A percentile compares a stretch with the other conserved stretches of the same genome.
phyloP scores from a whole-genome alignment of 2,113 vertebrate species.

The Otocyon megalotis region DNA sequence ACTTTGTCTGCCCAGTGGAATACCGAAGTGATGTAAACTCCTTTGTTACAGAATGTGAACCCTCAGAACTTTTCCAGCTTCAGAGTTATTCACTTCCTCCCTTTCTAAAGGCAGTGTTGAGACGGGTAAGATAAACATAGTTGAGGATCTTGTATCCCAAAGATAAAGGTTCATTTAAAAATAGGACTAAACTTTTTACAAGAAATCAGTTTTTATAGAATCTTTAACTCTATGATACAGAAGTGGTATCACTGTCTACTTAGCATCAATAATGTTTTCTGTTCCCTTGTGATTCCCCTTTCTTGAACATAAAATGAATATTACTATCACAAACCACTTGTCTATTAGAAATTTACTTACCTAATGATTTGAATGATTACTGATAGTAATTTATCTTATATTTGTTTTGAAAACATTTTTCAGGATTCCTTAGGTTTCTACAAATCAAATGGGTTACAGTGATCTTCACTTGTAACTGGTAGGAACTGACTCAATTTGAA shows the following conservation, averaged over 20 bases:
- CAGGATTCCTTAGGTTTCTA: slow-evolving; percentile 30
- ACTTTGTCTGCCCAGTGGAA: slow-evolving; percentile 97
- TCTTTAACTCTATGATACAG: background rate
- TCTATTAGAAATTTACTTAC: background rate
- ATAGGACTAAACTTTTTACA: background rate
- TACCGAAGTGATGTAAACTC: slow-evolving; percentile 95
- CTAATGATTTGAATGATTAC: slow-evolving; percentile 19
- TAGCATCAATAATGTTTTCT: background rate
- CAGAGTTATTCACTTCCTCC: slow-evolving; percentile 93
- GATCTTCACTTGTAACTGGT: slow-evolving; percentile 10
- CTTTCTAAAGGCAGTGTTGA: slow-evolving; percentile 87
- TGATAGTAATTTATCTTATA: slow-evolving; percentile 29
- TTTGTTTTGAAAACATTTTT: slow-evolving; percentile 36
- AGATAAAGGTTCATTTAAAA: background rate
- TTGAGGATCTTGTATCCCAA: background rate
- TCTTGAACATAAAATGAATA: slow-evolving; percentile 31
- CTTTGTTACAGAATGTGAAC: slow-evolving; percentile 95
- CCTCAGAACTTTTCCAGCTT: slow-evolving; percentile 94
- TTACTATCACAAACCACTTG: background rate
- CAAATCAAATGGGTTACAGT: background rate
- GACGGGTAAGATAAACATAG: slow-evolving; percentile 87
- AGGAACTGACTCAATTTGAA: slow-evolving; percentile 51
- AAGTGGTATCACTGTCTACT: background rate
- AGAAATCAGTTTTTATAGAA: background rate
- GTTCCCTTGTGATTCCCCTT: background rate